Conservation (phyloP, 2,113 vertebrate genomes). For the Bos javanicus region DNA sequence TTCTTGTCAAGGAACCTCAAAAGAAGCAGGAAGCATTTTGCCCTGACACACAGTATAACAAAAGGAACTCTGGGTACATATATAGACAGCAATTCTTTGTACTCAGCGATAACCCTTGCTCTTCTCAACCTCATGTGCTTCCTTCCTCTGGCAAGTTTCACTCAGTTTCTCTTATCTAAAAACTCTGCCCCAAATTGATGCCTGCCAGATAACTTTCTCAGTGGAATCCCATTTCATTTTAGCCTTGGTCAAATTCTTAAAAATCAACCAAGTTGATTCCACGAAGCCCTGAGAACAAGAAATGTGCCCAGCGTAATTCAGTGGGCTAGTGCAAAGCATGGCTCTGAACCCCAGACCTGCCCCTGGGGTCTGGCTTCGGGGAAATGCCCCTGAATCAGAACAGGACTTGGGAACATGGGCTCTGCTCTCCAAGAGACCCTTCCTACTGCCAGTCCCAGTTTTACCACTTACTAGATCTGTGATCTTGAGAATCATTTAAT, state of each 20-base stretch:
- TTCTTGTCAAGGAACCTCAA: background rate
- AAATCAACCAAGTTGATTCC: background rate
- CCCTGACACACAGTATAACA: background rate
- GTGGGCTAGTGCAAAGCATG: rapidly evolving
- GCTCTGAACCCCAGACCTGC: background rate
- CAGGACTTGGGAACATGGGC: background rate
- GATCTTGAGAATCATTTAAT: background rate
- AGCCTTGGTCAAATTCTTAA: background rate
- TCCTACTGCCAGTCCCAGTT: background rate
- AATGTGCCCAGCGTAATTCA: background rate
- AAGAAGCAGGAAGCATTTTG: background rate
- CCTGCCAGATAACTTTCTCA: constrained; percentile 14
- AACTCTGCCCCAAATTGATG: background rate
- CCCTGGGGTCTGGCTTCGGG: background rate
- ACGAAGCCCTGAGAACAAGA: background rate
- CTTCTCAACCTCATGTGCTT: background rate
- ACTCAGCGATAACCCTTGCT: background rate
- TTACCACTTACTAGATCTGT: background rate
- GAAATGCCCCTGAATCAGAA: background rate
- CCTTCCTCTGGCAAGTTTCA: background rate
- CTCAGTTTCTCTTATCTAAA: background rate
- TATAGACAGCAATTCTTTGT: background rate
- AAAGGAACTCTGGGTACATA: background rate
- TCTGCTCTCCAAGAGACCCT: background rate
- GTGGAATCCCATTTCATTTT: constrained; percentile 25